Evolutionary conservation across 2,888 invertebrate genomes (phyloP), one percentile per base, ranked within the genome.

Genomic region (Quadroppia sp.): DNA sequence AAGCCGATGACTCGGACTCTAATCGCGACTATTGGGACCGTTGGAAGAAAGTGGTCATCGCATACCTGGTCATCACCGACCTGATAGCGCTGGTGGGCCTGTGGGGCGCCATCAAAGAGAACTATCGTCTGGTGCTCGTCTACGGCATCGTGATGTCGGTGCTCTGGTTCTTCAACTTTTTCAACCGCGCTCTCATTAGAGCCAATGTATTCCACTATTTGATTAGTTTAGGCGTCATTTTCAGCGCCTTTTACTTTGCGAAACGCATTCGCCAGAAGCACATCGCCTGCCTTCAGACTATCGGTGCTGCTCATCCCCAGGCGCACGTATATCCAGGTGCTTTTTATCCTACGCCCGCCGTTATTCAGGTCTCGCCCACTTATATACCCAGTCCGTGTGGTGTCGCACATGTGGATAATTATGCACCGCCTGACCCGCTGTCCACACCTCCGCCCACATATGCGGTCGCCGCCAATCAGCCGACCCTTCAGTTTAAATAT

Each of bases 151-250:
- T 32, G 30, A 61, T 61, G 61, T 13, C 61, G 2, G 17, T 61
- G 17, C 61, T 61, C 20, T 61, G 61, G 61, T 61, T 61, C 25
- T 61, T 61, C 25, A 61, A 61, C 25, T 61, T 61, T 25, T 7
- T n/a, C 20, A 61, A 61, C 25, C 1, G 15, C 2, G 61, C 61
- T 20, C 30, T 61, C 1, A 30, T 28, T 3, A 30, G 7, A 9
- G 17, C 61, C 2, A 61, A 61, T 32, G 61, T 61, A 7, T 61
- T 61, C 61, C 30, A 61, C 32, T 61, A 61, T 61, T 30, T 61
- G 32, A 25, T 61, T 2, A 32, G 17, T 25, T 32, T 61, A 9
- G 61, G 20, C 3, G 61, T 32, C 30, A 61, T 61, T 9, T 7
- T 61, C 25, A 32, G 32, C 1, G 61, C 61, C 11, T 61, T 61